Evolutionary conservation across 2,888 invertebrate genomes (phyloP).

Genomic region (Lordiphosa andalusiaca): DNA sequence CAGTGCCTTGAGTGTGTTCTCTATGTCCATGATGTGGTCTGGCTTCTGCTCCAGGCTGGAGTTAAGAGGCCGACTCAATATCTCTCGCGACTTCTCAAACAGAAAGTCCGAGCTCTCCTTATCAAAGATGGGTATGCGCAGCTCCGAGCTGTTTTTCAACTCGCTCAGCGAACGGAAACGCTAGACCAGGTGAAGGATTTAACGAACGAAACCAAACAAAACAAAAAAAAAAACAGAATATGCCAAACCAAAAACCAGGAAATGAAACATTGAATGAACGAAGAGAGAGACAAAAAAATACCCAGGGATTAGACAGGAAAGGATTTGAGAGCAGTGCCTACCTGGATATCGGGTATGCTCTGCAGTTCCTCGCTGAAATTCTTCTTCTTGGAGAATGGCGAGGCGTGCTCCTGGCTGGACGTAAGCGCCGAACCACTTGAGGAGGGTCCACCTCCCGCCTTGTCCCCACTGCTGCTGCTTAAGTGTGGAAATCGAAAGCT

Average conservation of each 20-base stretch:
- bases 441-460: conserved; percentile 32
- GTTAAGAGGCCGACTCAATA: conserved; percentile 83
- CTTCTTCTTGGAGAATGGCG: conserved; percentile 82
- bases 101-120: conserved; percentile 88
- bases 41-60: conserved; percentile 49
- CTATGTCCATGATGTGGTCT: conserved; percentile 80
- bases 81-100: conserved; percentile 86
- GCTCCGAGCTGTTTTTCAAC: conserved; percentile 80
- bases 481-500: conserved; percentile 86
- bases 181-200: conserved; percentile 66
- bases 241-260: conserved; percentile 37
- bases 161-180: conserved; percentile 82
- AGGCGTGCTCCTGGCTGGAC: conserved; percentile 77
- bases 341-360: conserved; percentile 92
- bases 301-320: conserved; percentile 47
- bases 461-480: conserved; percentile 57
- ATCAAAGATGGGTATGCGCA: conserved; percentile 86
- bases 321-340: conserved; percentile 69
- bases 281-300: conserved; percentile 48
- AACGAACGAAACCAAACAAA: conserved; percentile 23
- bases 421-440: conserved; percentile 43
- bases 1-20: conserved; percentile 80
- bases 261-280: conserved; percentile 37
- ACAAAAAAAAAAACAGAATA: conserved; percentile 45
- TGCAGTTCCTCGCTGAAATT: conserved; percentile 95